These are phyloP conservation scores for Acanthacorydalis orientalis DNA, from an alignment of 2,888 invertebrate species.

Conservation along the genomic window DNA sequence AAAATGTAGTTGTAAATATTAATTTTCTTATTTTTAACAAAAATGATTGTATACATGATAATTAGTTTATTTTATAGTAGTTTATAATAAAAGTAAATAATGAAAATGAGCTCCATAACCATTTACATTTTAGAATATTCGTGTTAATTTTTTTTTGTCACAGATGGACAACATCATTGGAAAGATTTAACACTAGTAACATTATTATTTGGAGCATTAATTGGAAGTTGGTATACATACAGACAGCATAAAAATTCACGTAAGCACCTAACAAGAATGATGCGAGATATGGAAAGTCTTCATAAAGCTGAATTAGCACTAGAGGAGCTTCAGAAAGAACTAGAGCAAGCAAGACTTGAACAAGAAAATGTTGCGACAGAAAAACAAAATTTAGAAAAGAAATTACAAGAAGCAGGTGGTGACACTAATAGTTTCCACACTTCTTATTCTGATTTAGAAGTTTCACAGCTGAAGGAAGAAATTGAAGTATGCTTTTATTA, in stretches of 20 bases:
- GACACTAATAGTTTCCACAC: conserved; percentile 42
- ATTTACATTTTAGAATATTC: not conserved
- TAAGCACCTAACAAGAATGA: conserved; percentile 76
- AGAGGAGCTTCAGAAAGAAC: conserved; percentile 66
- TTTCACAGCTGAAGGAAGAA: conserved; percentile 66
- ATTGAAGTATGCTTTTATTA: conserved; percentile 42
- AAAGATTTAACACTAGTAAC: conserved; percentile 83
- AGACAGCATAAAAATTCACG: conserved; percentile 80
- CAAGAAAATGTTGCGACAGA: conserved; percentile 68
- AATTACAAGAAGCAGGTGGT: conserved; percentile 58
- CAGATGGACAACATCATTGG: conserved; percentile 32
- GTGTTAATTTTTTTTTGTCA: conserved; percentile 3
- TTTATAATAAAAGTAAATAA: no score
- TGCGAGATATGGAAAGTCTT: conserved; percentile 83
- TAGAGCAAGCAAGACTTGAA: conserved; percentile 69
- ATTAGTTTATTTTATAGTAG: no score
- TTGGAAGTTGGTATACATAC: conserved; percentile 84
- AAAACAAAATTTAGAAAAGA: conserved; percentile 66
- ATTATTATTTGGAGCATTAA: conserved; percentile 64
- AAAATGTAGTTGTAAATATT: no score
- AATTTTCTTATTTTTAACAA: no score
- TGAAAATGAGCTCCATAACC: not conserved
- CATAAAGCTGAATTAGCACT: conserved; percentile 79
- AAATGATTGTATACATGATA: no score
- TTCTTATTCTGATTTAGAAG: conserved; percentile 66